These are phyloP conservation scores for Loris lydekkerianus DNA, from an alignment of 2,797 vertebrate species.

Conservation along the genomic window DNA sequence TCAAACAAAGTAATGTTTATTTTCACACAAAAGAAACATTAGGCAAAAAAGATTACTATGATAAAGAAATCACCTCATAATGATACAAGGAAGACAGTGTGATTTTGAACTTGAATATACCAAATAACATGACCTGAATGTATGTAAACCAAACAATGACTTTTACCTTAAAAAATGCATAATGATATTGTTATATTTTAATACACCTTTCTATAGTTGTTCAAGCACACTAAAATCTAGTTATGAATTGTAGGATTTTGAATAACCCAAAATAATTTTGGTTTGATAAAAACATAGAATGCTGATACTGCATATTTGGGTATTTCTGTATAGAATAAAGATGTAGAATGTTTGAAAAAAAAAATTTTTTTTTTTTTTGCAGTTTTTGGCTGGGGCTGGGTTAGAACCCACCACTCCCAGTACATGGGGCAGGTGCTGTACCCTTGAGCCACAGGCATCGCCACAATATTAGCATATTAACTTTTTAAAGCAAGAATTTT, in stretches of 20 bases:
- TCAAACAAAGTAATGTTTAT: background rate
- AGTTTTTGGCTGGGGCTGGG: too few relatives aligned
- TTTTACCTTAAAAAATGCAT: background rate
- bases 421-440: too few relatives aligned
- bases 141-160: background rate
- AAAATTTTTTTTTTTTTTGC: too few relatives aligned
- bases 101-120: background rate
- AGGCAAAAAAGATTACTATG: background rate
- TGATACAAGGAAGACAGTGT: background rate
- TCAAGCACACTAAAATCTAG: background rate
- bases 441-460: too few relatives aligned
- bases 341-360: background rate
- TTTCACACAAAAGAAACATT: background rate
- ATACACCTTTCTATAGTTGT: background rate
- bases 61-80: background rate
- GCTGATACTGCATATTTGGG: background rate
- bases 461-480: background rate
- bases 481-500: background rate
- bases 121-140: background rate
- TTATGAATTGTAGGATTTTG: background rate
- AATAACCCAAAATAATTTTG: background rate
- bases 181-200: background rate
- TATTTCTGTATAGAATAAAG: background rate
- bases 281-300: background rate
- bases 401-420: too few relatives aligned